Base-by-base conservation (phyloP, 2,888 invertebrate species). In the Macaria notata region DNA sequence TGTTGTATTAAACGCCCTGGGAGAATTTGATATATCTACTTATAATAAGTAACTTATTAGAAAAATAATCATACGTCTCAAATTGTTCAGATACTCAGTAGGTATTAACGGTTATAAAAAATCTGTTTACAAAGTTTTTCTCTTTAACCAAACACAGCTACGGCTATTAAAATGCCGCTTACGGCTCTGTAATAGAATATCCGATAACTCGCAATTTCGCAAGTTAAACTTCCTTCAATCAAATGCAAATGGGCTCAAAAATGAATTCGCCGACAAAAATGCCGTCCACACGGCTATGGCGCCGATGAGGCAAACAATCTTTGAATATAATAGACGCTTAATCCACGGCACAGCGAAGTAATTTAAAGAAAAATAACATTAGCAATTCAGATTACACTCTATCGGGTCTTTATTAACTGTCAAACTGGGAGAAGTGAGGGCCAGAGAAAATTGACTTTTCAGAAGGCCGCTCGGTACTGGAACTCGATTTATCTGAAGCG, bases 331-430 rank as follows among this genome's bases (percentile, higher is more conserved):
- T 84, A 81, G 83, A 76, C 76, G 71, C 74, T 83, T 87, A 86
- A 86, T 87, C 83, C 79, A 68, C 68, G 72, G 70, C 78, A 70
- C 76, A 73, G 75, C 78, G 72, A 82, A 84, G 88, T 88, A 86
- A 88, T 88, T 88, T 88, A 84, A 86, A 88, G 86, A 89, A 88
- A 89, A 88, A 89, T 88, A 89, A 87, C 87, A 89, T 89, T 89
- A 88, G 89, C 88, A 88, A 89, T 86, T 88, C 88, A 89, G 81
- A 89, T 89, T 81, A 79, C 72, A 71, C 72, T 78, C 82, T 81
- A 83, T 84, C 81, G 80, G 72, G 69, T 73, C 77, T 83, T 88
- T 88, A 88, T 88, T 88, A 88, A 84, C 83, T 86, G 87, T 87
- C 88, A 86, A 84, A 84, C 81, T 80, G 81, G 77, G 79, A 77